Percentiles rank a stretch among this genome's conserved stretches.
These are phyloP conservation scores for Megastigmus dorsalis DNA, from an alignment of 2,888 invertebrate genomes.

Conservation along the genomic window DNA sequence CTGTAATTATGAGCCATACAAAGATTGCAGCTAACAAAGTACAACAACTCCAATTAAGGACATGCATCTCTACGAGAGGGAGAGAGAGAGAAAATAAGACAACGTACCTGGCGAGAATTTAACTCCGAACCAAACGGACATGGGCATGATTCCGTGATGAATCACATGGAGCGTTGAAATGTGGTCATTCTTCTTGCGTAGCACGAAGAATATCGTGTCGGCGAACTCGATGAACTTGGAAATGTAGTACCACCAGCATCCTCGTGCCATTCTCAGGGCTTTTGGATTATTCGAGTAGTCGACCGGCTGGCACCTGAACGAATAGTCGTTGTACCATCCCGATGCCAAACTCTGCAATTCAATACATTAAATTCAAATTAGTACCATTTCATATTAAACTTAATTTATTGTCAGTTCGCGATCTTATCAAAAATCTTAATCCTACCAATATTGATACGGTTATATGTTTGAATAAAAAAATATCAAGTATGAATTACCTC, in stretches of 20 bases:
- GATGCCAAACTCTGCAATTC: conserved; percentile 75
- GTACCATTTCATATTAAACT: too few relatives aligned
- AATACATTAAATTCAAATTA: too few relatives aligned
- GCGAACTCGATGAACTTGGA: conserved; percentile 96
- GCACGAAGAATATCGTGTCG: conserved; percentile 95
- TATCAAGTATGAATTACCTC: conserved; percentile 77
- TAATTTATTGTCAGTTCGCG: neutral
- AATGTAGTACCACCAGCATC: conserved; percentile 95
- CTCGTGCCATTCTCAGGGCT: conserved; percentile 85
- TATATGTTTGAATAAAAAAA: neutral
- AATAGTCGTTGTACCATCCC: conserved; percentile 86
- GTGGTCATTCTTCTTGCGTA: conserved; percentile 94
- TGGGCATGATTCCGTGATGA: conserved; percentile 96
- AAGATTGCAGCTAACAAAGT: neutral
- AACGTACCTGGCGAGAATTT: conserved; percentile 88
- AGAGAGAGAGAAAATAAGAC: neutral
- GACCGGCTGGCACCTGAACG: conserved; percentile 86
- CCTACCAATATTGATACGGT: too few relatives aligned
- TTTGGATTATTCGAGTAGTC: conserved; percentile 83
- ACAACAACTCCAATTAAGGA: conserved; percentile 21
- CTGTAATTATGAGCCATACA: neutral
- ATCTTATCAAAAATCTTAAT: too few relatives aligned
- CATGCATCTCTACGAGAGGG: too few relatives aligned
- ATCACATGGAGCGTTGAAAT: conserved; percentile 94
- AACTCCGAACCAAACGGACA: conserved; percentile 94